Evolutionary conservation across 2,888 invertebrate species (phyloP), one percentile per base, ranked within the genome.

Genomic region (Proisotoma minuta): DNA sequence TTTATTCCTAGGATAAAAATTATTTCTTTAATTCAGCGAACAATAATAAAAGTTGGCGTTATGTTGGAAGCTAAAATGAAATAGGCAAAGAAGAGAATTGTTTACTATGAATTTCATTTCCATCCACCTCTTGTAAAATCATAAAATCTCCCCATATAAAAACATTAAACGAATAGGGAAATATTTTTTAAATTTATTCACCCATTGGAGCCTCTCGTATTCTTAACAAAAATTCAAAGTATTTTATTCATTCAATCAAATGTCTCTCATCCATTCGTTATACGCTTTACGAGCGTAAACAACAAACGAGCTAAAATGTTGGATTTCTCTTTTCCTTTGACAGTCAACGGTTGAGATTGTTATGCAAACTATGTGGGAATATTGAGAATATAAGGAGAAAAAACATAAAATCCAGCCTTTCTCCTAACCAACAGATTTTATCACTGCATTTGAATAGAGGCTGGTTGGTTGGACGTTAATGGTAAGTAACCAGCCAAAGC

Each of bases 291-390:
- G 20, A 12, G 43, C 43, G 5, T 43, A 20, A 43, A 20, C 20
- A 20, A 43, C 43, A 43, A 43, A 43, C 43, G 43, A 43, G 43
- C 18, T 43, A 43, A 43, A 20, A 15, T 15, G 18, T 15, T 5
- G 20, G 20, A 43, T 43, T 43, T 34, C 34, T 34, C 43, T 12
- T 43, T n/a, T 43, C 43, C 43, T 43, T 43, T 43, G 8, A 34
- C 34, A n/a, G 18, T 43, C 43, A 43, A 43, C 43, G 18, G 43
- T n/a, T 43, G 43, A 20, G 20, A 43, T 43, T 43, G 43, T 43
- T 43, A 43, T 43, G 43, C 43, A 43, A 43, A 43, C 43, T 43
- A 43, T 43, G 43, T 43, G 43, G 10, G 43, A 43, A 43, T 20
- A 43, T 18, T n/a, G 18, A 43, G 5, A 43, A 20, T 12, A 20